Conservation (phyloP, 1,140 invertebrate species). For the Bradysia coprophila region DNA sequence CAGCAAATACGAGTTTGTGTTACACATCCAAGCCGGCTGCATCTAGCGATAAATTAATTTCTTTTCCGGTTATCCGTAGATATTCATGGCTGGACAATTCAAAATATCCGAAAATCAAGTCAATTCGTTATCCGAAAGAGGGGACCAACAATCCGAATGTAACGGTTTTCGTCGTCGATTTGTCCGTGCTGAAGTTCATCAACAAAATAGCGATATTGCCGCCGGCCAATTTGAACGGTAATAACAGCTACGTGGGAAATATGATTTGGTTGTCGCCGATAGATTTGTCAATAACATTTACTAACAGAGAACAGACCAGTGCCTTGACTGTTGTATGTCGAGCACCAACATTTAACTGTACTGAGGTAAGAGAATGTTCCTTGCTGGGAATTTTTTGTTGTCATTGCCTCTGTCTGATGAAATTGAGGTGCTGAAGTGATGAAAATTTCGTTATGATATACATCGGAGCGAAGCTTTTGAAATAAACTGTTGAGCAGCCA, state of each 20-base stretch:
- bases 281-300: conserved; percentile 21
- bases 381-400: too few species aligned
- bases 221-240: conserved; percentile 24
- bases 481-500: too few species aligned
- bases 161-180: conserved; percentile 47
- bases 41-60: background rate
- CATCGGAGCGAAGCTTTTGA: too few species aligned
- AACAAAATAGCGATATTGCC: conserved; percentile 33
- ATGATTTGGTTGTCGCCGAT: conserved; percentile 18
- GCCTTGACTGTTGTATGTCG: conserved; percentile 18
- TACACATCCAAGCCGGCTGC: background rate
- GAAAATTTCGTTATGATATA: too few species aligned
- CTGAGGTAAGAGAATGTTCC: conserved; percentile 10
- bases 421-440: too few species aligned
- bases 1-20: conserved; percentile 43
- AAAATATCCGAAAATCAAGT: conserved; percentile 48
- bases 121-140: conserved; percentile 60
- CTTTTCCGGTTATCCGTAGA: conserved; percentile 6
- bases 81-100: conserved; percentile 55
- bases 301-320: conserved; percentile 20
- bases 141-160: conserved; percentile 55
- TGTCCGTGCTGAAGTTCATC: conserved; percentile 41
- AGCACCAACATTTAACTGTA: conserved; percentile 18
- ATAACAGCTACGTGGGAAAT: conserved; percentile 19
- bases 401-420: too few species aligned